Evolutionary conservation across 2,888 invertebrate species (phyloP), one percentile per base, ranked within the genome.

Genomic region (Baccha elongata): DNA sequence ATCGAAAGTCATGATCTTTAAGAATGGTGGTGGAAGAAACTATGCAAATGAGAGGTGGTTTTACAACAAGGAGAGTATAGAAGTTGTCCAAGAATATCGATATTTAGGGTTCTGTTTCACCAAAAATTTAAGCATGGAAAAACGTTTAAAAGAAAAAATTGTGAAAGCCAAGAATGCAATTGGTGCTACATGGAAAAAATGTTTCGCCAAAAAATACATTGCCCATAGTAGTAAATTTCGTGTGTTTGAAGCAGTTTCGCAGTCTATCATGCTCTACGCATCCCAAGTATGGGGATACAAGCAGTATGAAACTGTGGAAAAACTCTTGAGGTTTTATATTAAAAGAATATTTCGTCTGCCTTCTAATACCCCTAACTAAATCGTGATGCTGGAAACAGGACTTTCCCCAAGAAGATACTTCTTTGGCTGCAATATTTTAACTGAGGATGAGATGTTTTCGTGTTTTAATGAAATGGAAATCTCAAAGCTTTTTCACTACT

Each of bases 341-440:
- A 37, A 37, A 37, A 37, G 37, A 37, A 37, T 37, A 37, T 37
- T n/a, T 37, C 37, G 5, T 37, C n/a, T 37, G n/a, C n/a, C 37
- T 2, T 37, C 37, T 2, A 37, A 37, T 35, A 35, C 35, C 35
- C 35, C 8, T n/a, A 6, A 35, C 4, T 35, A 35, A n/a, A n/a
- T n/a, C n/a, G n/a, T n/a, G n/a, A n/a, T n/a, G n/a, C n/a, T n/a
- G n/a, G n/a, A n/a, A n/a, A 40, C 13, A 3, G 13, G 40, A 40
- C 40, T 40, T 4, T 13, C 13, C 2, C 13, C 15, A n/a, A n/a
- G n/a, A n/a, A n/a, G n/a, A n/a, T n/a, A n/a, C n/a, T n/a, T n/a
- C n/a, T n/a, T n/a, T n/a, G n/a, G n/a, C n/a, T n/a, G n/a, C n/a
- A n/a, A n/a, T n/a, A n/a, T n/a, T n/a, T n/a, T n/a, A n/a, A n/a